These are phyloP conservation scores for Brachionus koreanus DNA, from an alignment of 1,140 invertebrate genomes.

Conservation along the genomic window DNA sequence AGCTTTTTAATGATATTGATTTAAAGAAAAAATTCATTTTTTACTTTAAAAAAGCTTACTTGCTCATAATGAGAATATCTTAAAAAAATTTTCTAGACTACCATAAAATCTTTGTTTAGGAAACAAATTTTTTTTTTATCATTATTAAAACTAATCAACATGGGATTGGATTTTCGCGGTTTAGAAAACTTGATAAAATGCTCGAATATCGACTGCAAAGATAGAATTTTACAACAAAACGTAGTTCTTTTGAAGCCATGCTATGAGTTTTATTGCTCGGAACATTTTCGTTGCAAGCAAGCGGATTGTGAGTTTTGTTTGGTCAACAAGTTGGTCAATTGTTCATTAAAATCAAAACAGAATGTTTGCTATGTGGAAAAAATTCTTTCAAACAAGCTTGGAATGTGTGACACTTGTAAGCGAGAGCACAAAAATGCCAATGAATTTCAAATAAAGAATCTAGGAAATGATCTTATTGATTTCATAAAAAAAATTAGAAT, in stretches of 20 bases:
- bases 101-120: not conserved
- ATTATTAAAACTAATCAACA: not conserved
- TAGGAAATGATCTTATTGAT: not conserved
- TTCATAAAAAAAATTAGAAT: not conserved
- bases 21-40: too few relatives aligned
- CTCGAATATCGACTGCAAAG: not conserved
- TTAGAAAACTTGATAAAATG: slow-evolving; percentile 13
- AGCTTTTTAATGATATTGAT: too few relatives aligned
- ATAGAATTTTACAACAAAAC: not conserved
- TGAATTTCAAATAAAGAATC: not conserved
- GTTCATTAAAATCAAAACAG: not conserved
- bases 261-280: not conserved
- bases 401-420: not conserved
- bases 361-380: not conserved
- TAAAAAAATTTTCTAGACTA: not conserved
- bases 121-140: not conserved
- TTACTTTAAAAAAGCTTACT: not conserved
- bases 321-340: not conserved
- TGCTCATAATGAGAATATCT: too few relatives aligned
- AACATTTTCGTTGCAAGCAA: not conserved
- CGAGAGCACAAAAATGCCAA: not conserved
- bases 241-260: slow-evolving; percentile 15
- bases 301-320: not conserved
- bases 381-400: not conserved
- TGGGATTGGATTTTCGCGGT: not conserved